Evolutionary conservation across 2,797 vertebrate species (phyloP), one percentile per base, ranked within the genome.

Genomic region (Aphelocoma californica): DNA sequence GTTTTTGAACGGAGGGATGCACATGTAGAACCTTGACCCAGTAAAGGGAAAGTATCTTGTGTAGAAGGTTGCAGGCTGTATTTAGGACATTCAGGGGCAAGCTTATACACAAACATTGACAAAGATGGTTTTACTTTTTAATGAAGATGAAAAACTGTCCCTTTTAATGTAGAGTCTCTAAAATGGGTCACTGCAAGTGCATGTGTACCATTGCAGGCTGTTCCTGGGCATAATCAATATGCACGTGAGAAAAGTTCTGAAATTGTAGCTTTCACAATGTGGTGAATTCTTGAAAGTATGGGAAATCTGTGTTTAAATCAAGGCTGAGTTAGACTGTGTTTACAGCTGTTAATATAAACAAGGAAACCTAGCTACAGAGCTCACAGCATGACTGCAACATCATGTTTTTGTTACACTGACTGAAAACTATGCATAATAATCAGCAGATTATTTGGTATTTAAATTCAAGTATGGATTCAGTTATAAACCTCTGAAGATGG

Each of bases 371-470:
- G 95, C 90, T 97, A 95, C 94, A 96, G 97, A 81, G 89, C 94
- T 94, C 98, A 96, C 97, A 98, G 97, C 97, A 94, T 96, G 97
- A 97, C 95, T 93, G 82, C 42, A 2, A 97, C 97, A 98, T 97
- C 95, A 93, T 98, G 98, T 98, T 98, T 98, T 97, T 23, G 97
- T 98, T 98, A 98, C 97, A 96, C 78, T 89, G 96, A 96, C 97
- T 97, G 96, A 98, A 98, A 98, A 97, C 96, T 97, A 98, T 98
- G 97, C 98, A 98, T 98, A 98, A 96, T 97, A 97, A 98, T 98
- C 97, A 97, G 93, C 92, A 96, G 95, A 98, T 97, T 97, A 97
- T 96, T 98, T 97, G 96, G 90, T 95, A 97, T 97, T 98, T 97
- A 97, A 97, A 98, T 97, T 77, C 88, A 97, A 98, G 95, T 96